phyloP scores from a whole-genome alignment of 2,113 vertebrate species.

The Oncorhynchus clarkii region DNA sequence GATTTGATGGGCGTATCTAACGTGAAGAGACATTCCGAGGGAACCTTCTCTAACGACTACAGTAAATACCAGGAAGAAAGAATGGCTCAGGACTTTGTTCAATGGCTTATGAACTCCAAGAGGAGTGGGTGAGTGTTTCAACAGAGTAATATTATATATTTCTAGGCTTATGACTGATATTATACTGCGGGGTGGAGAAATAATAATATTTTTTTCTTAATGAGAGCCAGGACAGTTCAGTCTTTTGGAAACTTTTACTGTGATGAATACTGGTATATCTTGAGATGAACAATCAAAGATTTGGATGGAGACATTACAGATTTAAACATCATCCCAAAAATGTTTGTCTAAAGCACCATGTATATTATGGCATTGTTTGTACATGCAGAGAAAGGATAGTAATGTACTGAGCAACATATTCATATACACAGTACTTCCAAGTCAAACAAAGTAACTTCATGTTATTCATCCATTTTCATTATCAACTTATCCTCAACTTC shows the following conservation, averaged over 20 bases:
- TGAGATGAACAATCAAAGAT: not conserved
- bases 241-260: not conserved
- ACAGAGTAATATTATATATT: not conserved
- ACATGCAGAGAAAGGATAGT: no score
- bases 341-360: no score
- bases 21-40: conserved; percentile 93
- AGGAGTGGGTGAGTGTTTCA: conserved; percentile 81
- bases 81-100: conserved; percentile 90
- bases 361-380: no score
- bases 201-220: not conserved
- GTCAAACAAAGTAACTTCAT: not conserved
- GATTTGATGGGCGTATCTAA: conserved; percentile 72
- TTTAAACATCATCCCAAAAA: no score
- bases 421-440: not conserved
- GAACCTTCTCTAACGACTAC: conserved; percentile 97
- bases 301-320: no score
- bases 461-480: no score
- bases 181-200: not conserved
- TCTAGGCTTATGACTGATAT: not conserved
- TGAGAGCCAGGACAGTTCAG: not conserved
- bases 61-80: conserved; percentile 94
- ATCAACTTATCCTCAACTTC: no score
- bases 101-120: conserved; percentile 95
- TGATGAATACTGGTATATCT: not conserved
- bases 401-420: not conserved